Base-by-base conservation (phyloP, 2,797 vertebrate genomes). In the Denticeps clupeoides region DNA sequence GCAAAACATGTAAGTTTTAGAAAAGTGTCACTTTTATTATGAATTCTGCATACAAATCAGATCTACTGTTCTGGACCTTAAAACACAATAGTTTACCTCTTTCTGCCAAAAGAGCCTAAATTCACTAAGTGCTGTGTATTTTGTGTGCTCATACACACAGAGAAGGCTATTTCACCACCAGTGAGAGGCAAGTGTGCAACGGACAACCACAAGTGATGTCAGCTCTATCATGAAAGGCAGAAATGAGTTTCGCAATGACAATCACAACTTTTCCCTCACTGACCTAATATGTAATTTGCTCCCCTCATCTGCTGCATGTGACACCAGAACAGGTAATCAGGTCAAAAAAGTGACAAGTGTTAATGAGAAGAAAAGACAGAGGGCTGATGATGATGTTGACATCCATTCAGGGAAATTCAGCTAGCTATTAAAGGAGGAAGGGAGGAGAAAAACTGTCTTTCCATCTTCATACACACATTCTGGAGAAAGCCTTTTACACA, bases 201-300 rank as follows among this genome's bases (percentile, higher is more conserved):
- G 35, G 18, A 38, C 35, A 38, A 38, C 33, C 33, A 18, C 16
- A 10, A 37, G 33, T 18, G 33, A 15, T 16, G 18, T 38, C 38
- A 35, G 38, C 38, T 38, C 35, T 38, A 38, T 35, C 21, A 38
- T n/a, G 16, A 38, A 38, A 38, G 35, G 35, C 18, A 19, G 35
- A 38, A 21, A 21, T 9, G 16, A 38, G 18, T 35, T 38, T 38
- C 35, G 38, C 38, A 35, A 35, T 38, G 38, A 18, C 8, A 21
- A 18, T 19, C 18, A 38, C 35, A 38, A 16, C 2, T 38, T n/a
- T 21, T 38, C 35, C 18, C 9, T 38, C 7, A 9, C 18, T 4
- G 18, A 11, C 38, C 16, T 10, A 2, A 9, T 19, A 19, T 11
- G n/a, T n/a, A n/a, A n/a, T 16, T 38, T 35, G 11, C 16, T 21